Evolutionary conservation across 2,888 invertebrate species (phyloP).

Genomic region (Oscheius onirici): DNA sequence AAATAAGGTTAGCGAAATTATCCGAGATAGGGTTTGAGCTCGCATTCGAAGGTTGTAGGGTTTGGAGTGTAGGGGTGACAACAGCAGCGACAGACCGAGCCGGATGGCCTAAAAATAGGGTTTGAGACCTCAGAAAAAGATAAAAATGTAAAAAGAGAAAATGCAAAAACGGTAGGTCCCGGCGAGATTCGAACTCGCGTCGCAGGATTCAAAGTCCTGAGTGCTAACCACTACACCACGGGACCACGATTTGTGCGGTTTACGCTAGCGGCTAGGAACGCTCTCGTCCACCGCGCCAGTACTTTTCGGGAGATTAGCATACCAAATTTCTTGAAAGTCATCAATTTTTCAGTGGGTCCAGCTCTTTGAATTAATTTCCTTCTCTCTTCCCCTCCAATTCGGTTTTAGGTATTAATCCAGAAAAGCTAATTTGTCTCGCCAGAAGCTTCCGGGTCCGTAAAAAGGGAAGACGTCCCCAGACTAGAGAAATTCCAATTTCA

Average conservation of each 20-base stretch:
- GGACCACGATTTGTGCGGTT: slow-evolving; percentile 74
- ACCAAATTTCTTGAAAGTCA: too few relatives aligned
- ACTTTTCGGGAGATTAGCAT: too few relatives aligned
- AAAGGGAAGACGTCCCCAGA: too few relatives aligned
- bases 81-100: slow-evolving; percentile 68
- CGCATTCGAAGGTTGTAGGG: slow-evolving; percentile 68
- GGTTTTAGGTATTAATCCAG: too few relatives aligned
- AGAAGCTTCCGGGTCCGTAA: too few relatives aligned
- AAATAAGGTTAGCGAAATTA: slow-evolving; percentile 3
- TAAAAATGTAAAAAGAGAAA: not conserved
- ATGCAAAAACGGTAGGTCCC: not conserved
- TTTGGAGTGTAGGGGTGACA: slow-evolving; percentile 69
- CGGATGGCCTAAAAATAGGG: slow-evolving; percentile 56
- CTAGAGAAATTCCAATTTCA: too few relatives aligned
- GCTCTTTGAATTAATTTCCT: too few relatives aligned
- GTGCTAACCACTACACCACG: slow-evolving; percentile 52
- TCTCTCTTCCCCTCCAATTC: too few relatives aligned
- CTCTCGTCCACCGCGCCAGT: too few relatives aligned
- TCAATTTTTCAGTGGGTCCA: too few relatives aligned
- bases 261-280: too few relatives aligned
- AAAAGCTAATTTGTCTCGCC: too few relatives aligned
- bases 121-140: not conserved
- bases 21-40: slow-evolving; percentile 61
- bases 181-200: slow-evolving; percentile 35
- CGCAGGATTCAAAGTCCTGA: slow-evolving; percentile 54